Conservation (phyloP, 64 coral and sea anemone species). For the Stichodactyla helianthus region DNA sequence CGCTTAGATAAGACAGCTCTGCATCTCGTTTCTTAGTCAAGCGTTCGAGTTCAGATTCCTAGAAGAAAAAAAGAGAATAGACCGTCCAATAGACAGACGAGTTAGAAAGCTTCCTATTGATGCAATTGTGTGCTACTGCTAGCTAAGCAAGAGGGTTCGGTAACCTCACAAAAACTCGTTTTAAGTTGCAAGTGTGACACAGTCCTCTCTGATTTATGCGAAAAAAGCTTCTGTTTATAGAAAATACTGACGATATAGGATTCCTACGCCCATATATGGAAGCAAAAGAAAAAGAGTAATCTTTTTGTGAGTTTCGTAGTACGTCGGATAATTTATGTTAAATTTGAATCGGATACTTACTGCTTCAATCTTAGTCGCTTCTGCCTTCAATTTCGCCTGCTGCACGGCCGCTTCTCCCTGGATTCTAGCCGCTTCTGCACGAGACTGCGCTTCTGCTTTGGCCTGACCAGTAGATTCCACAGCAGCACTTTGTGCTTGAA, state of each 20-base stretch:
- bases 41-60: conserved; percentile 92
- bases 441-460: conserved; percentile 96
- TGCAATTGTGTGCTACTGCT: too few relatives aligned
- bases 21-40: conserved; percentile 78
- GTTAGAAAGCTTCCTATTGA: neutral
- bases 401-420: conserved; percentile 92
- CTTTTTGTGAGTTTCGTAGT: too few relatives aligned
- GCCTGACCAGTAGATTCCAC: conserved; percentile 95
- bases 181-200: too few relatives aligned
- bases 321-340: too few relatives aligned
- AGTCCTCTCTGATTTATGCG: too few relatives aligned
- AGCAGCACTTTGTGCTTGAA: conserved; percentile 93
- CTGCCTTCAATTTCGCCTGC: conserved; percentile 93
- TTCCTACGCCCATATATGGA: too few relatives aligned
- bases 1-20: conserved; percentile 69
- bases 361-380: conserved; percentile 93
- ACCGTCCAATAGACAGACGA: too few relatives aligned
- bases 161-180: too few relatives aligned
- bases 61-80: neutral
- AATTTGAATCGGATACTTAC: conserved; percentile 47
- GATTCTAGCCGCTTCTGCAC: conserved; percentile 92
- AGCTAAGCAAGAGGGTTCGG: too few relatives aligned
- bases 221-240: too few relatives aligned
- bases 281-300: too few relatives aligned
- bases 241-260: too few relatives aligned